Evolutionary conservation across 2,888 invertebrate species (phyloP), one percentile per base, ranked within the genome.

Genomic region (Apamea sordens): DNA sequence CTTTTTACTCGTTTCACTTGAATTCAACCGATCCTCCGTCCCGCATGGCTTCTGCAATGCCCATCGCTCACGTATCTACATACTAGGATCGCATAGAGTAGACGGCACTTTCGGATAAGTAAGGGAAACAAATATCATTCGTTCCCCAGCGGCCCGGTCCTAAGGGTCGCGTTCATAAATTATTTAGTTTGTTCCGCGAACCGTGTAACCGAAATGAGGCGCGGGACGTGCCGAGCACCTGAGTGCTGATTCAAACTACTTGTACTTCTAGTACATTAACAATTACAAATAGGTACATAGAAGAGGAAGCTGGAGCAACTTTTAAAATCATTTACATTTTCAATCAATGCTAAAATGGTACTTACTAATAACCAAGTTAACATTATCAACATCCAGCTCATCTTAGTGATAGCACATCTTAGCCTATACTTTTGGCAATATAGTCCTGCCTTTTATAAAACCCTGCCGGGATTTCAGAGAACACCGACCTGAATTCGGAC

Each of bases 91-190:
- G 73, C 83, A 87, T 86, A 82, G 82, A 88, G 73, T 73, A 79
- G 72, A 71, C 61, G 74, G 80, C 75, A 81, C 85, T 89, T 78
- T 77, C 77, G 76, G 77, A 85, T 88, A 88, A 89, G 89, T 88
- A 83, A 87, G 78, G 89, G 82, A 86, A 87, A 85, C 86, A 83
- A 86, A 88, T 86, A 87, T 79, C 84, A 73, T 80, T 83, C 64
- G 81, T 82, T 84, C 84, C 84, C 79, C 69, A 68, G 82, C 82
- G 84, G 68, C 64, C 68, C 77, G 80, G 61, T 83, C 85, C 82
- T 85, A 79, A 82, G 87, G 86, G 87, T 82, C 86, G 86, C 85
- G 77, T 88, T 92, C 92, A 92, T 92, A 92, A 92, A 92, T 92
- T 90, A 92, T 92, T 90, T 92, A 92, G 88, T 90, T 89, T 86